A percentile compares a stretch with the other conserved stretches of the same genome.
These are phyloP conservation scores for Holotrichia oblita DNA, from an alignment of 1,140 invertebrate genomes.

Conservation along the genomic window DNA sequence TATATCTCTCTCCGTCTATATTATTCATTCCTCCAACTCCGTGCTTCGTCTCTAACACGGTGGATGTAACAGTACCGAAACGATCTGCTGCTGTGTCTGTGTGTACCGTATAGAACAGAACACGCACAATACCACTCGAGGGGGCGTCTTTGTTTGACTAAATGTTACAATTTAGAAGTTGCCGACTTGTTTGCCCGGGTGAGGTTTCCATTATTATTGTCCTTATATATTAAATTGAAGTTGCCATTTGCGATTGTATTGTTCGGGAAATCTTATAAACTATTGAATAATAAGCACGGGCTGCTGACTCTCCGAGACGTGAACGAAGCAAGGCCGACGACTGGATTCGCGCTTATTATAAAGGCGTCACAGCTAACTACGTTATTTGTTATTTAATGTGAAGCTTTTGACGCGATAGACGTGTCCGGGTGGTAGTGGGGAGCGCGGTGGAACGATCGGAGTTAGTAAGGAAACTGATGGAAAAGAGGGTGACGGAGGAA, in stretches of 20 bases:
- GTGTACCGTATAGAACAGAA: slow-evolving; percentile 26
- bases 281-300: slow-evolving; percentile 53
- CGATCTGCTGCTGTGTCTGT: slow-evolving; percentile 22
- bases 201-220: slow-evolving; percentile 59
- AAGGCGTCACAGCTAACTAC: background rate
- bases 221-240: slow-evolving; percentile 56
- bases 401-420: background rate
- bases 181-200: slow-evolving; percentile 58
- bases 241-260: slow-evolving; percentile 59
- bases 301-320: background rate
- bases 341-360: background rate
- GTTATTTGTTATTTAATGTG: slow-evolving; percentile 18
- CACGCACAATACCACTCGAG: slow-evolving; percentile 54
- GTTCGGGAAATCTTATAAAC: slow-evolving; percentile 58
- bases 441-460: background rate
- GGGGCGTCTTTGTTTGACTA: slow-evolving; percentile 60
- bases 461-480: background rate
- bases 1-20: background rate
- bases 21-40: background rate
- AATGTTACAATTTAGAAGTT: slow-evolving; percentile 62
- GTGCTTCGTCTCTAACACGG: background rate
- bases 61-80: slow-evolving; percentile 4
- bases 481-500: background rate
- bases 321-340: background rate
- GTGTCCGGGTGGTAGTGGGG: background rate